These are phyloP conservation scores for Apodemus speciosus DNA, from an alignment of 2,113 vertebrate species.

Conservation along the genomic window DNA sequence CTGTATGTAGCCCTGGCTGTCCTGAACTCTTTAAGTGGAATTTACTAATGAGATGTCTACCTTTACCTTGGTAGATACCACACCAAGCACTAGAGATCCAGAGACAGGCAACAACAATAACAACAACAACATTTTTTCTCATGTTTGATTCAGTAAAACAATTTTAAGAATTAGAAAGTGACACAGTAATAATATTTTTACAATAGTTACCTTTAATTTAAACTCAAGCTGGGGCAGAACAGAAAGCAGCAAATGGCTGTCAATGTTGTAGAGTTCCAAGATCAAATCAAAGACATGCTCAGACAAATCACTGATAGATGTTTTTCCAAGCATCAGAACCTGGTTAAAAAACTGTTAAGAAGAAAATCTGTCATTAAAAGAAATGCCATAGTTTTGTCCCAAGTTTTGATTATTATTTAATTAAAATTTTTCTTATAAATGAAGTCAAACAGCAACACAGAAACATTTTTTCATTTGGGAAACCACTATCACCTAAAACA, in stretches of 20 bases:
- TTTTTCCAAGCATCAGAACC: conserved; percentile 99
- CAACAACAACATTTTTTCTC: background rate
- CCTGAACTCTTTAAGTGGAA: background rate
- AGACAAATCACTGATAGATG: conserved; percentile 97
- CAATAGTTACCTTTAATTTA: conserved; percentile 94
- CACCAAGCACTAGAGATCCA: background rate
- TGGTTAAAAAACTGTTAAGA: conserved; percentile 97
- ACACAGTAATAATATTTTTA: conserved; percentile 26
- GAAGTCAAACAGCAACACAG: conserved; percentile 35
- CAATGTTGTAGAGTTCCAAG: conserved; percentile 98
- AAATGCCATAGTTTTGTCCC: conserved; percentile 32
- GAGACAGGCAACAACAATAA: background rate
- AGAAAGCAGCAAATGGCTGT: conserved; percentile 98
- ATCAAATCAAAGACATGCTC: conserved; percentile 99
- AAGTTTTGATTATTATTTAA: background rate
- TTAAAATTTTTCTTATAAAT: conserved; percentile 34
- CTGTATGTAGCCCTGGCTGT: too few relatives aligned
- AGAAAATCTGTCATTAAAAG: conserved; percentile 63
- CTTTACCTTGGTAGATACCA: background rate
- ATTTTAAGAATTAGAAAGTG: conserved; percentile 42
- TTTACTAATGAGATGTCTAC: background rate
- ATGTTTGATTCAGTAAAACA: conserved; percentile 7
- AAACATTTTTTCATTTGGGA: conserved; percentile 57
- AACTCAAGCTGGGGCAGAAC: conserved; percentile 99
- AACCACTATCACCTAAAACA: conserved; percentile 9